These are phyloP conservation scores for Mus spretus DNA, from an alignment of 2,797 vertebrate genomes.

Conservation along the genomic window DNA sequence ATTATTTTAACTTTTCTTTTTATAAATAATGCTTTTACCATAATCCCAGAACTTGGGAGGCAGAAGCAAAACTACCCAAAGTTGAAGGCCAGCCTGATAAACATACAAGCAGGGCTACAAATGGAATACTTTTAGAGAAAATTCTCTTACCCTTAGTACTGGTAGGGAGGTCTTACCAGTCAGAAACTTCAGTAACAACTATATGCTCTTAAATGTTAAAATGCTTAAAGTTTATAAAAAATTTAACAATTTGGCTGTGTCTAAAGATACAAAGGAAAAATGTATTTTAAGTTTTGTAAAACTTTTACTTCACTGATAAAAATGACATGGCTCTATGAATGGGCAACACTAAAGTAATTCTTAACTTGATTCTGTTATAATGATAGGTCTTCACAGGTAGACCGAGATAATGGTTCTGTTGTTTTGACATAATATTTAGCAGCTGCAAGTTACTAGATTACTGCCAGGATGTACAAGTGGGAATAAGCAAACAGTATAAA, in stretches of 20 bases:
- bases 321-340: conserved; percentile 34
- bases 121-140: conserved; percentile 39
- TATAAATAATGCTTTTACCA: neutral
- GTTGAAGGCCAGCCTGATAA: neutral
- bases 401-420: conserved; percentile 19
- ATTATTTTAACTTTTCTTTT: neutral
- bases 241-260: conserved; percentile 24
- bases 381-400: conserved; percentile 29
- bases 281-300: conserved; percentile 54
- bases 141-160: neutral
- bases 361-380: conserved; percentile 27
- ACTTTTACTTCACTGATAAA: conserved; percentile 60
- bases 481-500: conserved; percentile 62
- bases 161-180: neutral
- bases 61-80: neutral
- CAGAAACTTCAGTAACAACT: conserved; percentile 28
- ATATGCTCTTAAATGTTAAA: conserved; percentile 31
- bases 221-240: conserved; percentile 20
- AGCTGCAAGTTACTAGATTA: conserved; percentile 55
- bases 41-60: neutral
- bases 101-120: neutral
- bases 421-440: conserved; percentile 30
- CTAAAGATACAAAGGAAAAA: conserved; percentile 67
- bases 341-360: neutral
- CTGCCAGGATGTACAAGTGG: neutral